Base-by-base conservation (phyloP, 2,113 vertebrate genomes). In the Machaerirhynchus nigripectus region DNA sequence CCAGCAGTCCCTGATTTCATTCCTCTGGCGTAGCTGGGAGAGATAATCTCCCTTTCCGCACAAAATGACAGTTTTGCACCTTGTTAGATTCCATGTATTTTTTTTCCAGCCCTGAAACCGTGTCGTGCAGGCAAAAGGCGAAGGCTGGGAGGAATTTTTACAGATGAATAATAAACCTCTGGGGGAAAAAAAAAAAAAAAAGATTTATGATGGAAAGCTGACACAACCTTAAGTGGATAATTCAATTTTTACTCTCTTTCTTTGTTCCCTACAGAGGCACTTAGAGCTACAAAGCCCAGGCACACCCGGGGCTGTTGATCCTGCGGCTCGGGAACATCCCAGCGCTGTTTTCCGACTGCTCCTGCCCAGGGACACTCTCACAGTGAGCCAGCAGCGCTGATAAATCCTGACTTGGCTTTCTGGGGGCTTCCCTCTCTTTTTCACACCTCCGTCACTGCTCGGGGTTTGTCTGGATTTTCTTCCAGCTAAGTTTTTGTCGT, bases 161-260 rank as follows among this genome's bases (percentile, higher is more conserved):
- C 80, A 87, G 70, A 75, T 68, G 70, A 90, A 14, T 74, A 92
- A 74, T 71, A 83, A 90, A 89, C 21, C 15, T 33, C 22, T 22
- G 23, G 5, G 24, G 4, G 0, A 6, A 67, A 42, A 37, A 30
- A 7, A 70, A 55, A 28, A 20, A 67, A 63, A 63, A 77, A 70
- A 88, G 71, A 94, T 93, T 95, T 95, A 96, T 96, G 87, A 89
- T 93, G 93, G 94, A 93, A 95, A 96, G 55, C 50, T 50, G 89
- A 93, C 87, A 90, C 44, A 87, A 52, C 71, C 90, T 59, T 63
- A 84, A 89, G 87, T 92, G 61, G 61, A 59, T 95, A 95, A 96
- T 93, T 95, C 89, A 96, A 91, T 96, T 95, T 96, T 96, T 83
- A 31, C 90, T 80, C 87, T 47, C 46, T 77, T 89, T 78, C 81